Evolutionary conservation across 2,888 invertebrate genomes (phyloP).

Genomic region (Lymantria monacha): DNA sequence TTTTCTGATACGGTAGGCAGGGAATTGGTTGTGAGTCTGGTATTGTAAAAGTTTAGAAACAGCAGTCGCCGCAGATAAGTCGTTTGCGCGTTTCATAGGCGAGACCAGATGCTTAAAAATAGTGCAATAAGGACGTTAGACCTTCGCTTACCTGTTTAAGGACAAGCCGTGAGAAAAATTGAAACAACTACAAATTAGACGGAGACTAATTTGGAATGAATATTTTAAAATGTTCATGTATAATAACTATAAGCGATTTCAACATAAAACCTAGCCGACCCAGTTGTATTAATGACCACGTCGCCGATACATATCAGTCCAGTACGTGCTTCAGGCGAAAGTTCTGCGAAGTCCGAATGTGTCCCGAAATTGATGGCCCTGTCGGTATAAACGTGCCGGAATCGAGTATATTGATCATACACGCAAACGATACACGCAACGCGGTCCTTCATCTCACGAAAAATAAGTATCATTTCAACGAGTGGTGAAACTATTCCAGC

Average conservation of each 20-base stretch:
- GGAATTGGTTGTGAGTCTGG: too few relatives aligned
- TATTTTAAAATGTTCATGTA: neutral
- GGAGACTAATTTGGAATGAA: neutral
- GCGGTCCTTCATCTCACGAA: conserved; percentile 56
- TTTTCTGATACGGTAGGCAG: too few relatives aligned
- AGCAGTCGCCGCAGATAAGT: too few relatives aligned
- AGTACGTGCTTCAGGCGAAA: conserved; percentile 67
- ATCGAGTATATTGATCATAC: conserved; percentile 58
- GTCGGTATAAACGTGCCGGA: conserved; percentile 59
- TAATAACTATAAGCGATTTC: neutral
- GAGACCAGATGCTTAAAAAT: too few relatives aligned
- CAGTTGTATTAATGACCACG: conserved; percentile 40
- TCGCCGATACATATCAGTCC: conserved; percentile 60
- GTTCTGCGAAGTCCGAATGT: conserved; percentile 68
- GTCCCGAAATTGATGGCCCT: conserved; percentile 71
- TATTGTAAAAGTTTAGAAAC: too few relatives aligned
- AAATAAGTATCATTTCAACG: conserved; percentile 39
- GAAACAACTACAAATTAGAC: too few relatives aligned
- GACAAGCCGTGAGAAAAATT: too few relatives aligned
- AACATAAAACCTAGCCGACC: conserved; percentile 26
- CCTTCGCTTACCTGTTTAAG: too few relatives aligned
- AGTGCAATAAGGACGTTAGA: too few relatives aligned
- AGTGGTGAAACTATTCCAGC: conserved; percentile 51
- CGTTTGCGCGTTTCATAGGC: too few relatives aligned
- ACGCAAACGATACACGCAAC: conserved; percentile 64